Evolutionary conservation across 1,140 invertebrate species (phyloP).

Genomic region (Mactra quadrangularis): DNA sequence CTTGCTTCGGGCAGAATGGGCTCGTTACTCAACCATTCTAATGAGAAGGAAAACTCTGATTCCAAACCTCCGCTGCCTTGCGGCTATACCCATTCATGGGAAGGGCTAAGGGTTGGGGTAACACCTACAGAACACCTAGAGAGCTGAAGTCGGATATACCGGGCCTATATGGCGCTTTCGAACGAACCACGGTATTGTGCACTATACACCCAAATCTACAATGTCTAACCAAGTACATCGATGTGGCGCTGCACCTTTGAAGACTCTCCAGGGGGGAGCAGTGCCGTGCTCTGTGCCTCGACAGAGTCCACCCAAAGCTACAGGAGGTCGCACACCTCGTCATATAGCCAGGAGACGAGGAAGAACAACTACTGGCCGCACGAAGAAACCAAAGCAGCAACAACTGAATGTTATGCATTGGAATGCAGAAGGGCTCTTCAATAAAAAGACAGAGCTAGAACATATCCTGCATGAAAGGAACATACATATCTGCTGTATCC

Average conservation of each 20-base stretch:
- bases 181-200: slow-evolving; percentile 18
- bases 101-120: slow-evolving; percentile 2
- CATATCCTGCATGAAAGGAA: slow-evolving; percentile 51
- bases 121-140: slow-evolving; percentile 17
- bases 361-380: not conserved
- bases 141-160: slow-evolving; percentile 20
- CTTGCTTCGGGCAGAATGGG: too few species aligned
- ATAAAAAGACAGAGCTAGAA: slow-evolving; percentile 49
- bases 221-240: not conserved
- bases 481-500: slow-evolving; percentile 43
- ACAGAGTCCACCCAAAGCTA: slow-evolving; percentile 25
- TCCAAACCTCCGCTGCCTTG: slow-evolving; percentile 21
- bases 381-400: slow-evolving; percentile 29
- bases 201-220: slow-evolving; percentile 1
- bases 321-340: not conserved
- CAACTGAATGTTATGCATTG: slow-evolving; percentile 43
- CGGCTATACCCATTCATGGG: not conserved
- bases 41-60: slow-evolving; percentile 30
- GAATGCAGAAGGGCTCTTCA: slow-evolving; percentile 59
- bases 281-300: slow-evolving; percentile 27
- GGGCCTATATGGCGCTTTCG: slow-evolving; percentile 24
- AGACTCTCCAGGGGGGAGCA: slow-evolving; percentile 7
- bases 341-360: not conserved
- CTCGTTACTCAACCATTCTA: too few species aligned
- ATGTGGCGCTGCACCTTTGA: slow-evolving; percentile 21